Evolutionary conservation across 2,888 invertebrate species (phyloP).

Genomic region (Miltochrista miniata): DNA sequence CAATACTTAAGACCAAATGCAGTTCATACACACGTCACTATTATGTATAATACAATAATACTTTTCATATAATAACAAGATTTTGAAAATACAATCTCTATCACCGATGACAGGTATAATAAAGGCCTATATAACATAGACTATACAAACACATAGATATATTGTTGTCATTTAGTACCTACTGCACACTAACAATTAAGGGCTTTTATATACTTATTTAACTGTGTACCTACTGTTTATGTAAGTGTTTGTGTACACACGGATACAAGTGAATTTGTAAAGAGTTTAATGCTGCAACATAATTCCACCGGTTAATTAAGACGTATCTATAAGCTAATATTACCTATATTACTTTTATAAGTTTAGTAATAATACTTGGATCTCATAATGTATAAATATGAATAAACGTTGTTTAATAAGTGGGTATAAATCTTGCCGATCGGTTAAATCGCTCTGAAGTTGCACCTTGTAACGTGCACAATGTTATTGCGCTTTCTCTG

Average conservation of each 20-base stretch:
- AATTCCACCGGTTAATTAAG: no score
- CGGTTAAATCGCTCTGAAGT: no score
- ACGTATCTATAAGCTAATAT: slow-evolving; percentile 15
- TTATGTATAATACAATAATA: no score
- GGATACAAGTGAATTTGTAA: no score
- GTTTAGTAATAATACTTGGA: slow-evolving; percentile 31
- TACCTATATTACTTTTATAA: slow-evolving; percentile 13
- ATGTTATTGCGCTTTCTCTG: background rate
- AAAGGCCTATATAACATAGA: background rate
- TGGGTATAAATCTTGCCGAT: background rate
- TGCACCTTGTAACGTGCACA: no score
- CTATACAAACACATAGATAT: background rate
- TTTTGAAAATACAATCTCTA: background rate
- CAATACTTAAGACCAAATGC: no score
- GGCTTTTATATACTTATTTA: no score
- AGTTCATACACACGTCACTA: no score
- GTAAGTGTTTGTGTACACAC: no score
- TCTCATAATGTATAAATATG: slow-evolving; percentile 37
- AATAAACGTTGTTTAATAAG: background rate
- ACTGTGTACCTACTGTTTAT: no score
- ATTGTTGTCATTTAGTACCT: background rate
- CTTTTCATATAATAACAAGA: background rate
- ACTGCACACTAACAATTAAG: no score
- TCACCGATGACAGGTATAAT: background rate
- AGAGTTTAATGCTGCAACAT: no score